Evolutionary conservation across 2,797 vertebrate genomes (phyloP).

Genomic region (Acanthurus leucopareius): DNA sequence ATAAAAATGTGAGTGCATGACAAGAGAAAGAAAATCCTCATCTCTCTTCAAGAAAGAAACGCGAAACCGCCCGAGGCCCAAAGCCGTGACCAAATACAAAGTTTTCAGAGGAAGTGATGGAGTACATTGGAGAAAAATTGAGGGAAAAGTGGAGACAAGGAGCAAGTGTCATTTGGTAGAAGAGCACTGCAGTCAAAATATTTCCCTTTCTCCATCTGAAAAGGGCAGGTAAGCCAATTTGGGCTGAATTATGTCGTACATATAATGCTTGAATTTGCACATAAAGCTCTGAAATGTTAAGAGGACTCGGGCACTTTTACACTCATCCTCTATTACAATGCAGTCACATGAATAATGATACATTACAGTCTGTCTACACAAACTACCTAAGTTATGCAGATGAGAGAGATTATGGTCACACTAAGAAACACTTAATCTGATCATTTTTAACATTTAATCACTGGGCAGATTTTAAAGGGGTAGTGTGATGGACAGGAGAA

Average conservation of each 20-base stretch:
- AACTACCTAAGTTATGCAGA: conserved; percentile 35
- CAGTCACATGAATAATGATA: conserved; percentile 50
- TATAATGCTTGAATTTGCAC: conserved; percentile 70
- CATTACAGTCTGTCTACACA: conserved; percentile 22
- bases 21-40: conserved; percentile 66
- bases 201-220: conserved; percentile 71
- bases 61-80: conserved; percentile 63
- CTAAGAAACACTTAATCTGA: conserved; percentile 8
- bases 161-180: conserved; percentile 40
- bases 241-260: conserved; percentile 78
- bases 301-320: conserved; percentile 59
- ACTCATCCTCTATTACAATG: conserved; percentile 52
- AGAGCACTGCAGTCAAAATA: conserved; percentile 75
- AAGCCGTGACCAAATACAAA: conserved; percentile 73
- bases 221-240: conserved; percentile 82
- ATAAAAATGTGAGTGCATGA: conserved; percentile 80
- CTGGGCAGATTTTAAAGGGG: conserved; percentile 6
- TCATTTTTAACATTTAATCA: background rate
- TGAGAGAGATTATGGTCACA: conserved; percentile 36
- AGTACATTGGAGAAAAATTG: conserved; percentile 60
- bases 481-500: background rate
- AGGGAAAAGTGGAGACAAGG: conserved; percentile 18
- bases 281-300: conserved; percentile 73
- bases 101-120: conserved; percentile 72
- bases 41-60: conserved; percentile 62